Conservation (phyloP, 2,113 vertebrate genomes). For the Acrocephalus kingi region DNA sequence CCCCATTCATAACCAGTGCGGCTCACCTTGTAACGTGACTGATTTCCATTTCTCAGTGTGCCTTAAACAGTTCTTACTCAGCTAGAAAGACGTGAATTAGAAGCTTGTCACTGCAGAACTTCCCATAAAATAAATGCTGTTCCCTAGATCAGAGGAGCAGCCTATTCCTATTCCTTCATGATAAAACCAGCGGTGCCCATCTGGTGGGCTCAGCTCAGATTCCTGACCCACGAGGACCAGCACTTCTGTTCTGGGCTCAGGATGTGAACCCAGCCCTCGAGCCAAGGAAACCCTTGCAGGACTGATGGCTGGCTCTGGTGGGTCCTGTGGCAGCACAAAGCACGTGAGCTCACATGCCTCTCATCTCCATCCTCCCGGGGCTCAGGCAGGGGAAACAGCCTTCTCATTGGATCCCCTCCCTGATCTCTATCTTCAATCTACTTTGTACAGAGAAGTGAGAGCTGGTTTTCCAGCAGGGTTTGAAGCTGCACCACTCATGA, state of each 20-base stretch:
- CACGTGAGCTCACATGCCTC: background rate
- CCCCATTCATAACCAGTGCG: background rate
- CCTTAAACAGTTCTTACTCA: background rate
- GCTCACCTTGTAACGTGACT: background rate
- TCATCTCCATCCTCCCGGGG: background rate
- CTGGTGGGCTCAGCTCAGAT: background rate
- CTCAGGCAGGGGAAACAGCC: background rate
- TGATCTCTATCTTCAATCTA: background rate
- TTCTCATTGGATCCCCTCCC: background rate
- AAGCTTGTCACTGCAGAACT: background rate
- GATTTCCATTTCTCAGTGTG: background rate
- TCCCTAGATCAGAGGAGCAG: background rate
- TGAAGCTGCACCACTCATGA: background rate
- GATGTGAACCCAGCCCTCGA: accelerated
- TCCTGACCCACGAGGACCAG: background rate
- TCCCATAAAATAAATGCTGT: background rate
- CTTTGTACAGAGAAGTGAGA: background rate
- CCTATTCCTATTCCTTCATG: background rate
- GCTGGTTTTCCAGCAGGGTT: background rate
- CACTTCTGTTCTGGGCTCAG: background rate
- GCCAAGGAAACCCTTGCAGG: background rate
- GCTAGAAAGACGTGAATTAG: background rate
- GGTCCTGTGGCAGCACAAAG: background rate
- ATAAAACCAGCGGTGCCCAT: background rate
- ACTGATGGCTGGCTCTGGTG: accelerated